Percentiles rank a stretch among this genome's conserved stretches.
Conservation (phyloP, 2,888 invertebrate genomes). For the Bursaphelenchus okinawaensis region DNA sequence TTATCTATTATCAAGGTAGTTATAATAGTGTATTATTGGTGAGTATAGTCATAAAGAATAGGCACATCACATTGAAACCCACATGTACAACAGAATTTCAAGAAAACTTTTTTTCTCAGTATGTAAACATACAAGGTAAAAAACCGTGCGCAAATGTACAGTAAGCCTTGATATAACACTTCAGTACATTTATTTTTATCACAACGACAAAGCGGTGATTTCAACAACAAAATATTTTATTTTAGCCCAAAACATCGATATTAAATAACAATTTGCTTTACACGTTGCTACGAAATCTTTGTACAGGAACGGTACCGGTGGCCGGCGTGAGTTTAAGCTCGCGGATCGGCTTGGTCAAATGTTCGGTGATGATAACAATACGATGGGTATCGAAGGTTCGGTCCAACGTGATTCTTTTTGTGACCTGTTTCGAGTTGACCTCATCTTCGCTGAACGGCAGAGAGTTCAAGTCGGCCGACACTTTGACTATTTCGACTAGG, state of each 20-base stretch:
- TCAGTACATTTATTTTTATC: too few species aligned
- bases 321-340: background rate
- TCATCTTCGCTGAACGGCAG: background rate
- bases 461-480: too few species aligned
- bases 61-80: too few species aligned
- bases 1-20: too few species aligned
- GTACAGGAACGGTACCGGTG: background rate
- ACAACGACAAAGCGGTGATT: too few species aligned
- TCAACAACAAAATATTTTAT: background rate
- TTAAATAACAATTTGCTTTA: background rate
- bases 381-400: background rate
- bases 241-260: background rate
- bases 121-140: too few species aligned
- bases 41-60: too few species aligned
- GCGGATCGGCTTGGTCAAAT: background rate
- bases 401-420: background rate
- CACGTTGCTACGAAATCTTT: background rate
- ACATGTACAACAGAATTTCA: too few species aligned
- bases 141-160: too few species aligned
- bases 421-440: background rate
- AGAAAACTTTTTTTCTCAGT: too few species aligned
- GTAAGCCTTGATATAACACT: too few species aligned
- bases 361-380: background rate
- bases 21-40: too few species aligned
- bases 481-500: background rate